A percentile compares a stretch with the other conserved stretches of the same genome.
These are phyloP conservation scores for Araneus ventricosus DNA, from an alignment of 1,140 invertebrate species.

Conservation along the genomic window DNA sequence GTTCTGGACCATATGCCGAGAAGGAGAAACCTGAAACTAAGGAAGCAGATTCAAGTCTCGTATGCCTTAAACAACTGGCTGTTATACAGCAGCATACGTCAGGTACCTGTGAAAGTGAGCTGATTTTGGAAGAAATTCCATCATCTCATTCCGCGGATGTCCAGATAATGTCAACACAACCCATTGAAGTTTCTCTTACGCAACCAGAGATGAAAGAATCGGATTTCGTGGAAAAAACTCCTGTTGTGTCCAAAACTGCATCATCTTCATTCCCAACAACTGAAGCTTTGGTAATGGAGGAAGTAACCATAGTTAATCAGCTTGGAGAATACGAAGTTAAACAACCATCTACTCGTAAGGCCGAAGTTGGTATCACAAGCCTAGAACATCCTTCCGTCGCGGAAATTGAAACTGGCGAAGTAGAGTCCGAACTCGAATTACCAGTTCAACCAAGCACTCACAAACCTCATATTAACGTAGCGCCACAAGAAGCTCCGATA, in stretches of 20 bases:
- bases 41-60: slow-evolving; percentile 78
- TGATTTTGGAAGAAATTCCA: slow-evolving; percentile 26
- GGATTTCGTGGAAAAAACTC: background rate
- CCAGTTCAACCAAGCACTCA: slow-evolving; percentile 79
- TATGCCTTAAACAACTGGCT: slow-evolving; percentile 17
- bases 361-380: slow-evolving; percentile 13
- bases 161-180: slow-evolving; percentile 48
- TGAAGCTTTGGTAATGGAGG: slow-evolving; percentile 65
- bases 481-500: slow-evolving; percentile 82
- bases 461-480: slow-evolving; percentile 81
- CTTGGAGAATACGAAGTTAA: slow-evolving; percentile 24
- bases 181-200: slow-evolving; percentile 71
- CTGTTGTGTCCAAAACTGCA: slow-evolving; percentile 47
- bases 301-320: slow-evolving; percentile 5
- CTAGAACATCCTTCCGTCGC: slow-evolving; percentile 44
- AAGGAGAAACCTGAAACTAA: slow-evolving; percentile 79
- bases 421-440: slow-evolving; percentile 60
- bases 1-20: slow-evolving; percentile 35
- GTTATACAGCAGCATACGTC: slow-evolving; percentile 79
- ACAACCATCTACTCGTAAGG: background rate
- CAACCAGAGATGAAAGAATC: slow-evolving; percentile 69
- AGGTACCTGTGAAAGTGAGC: slow-evolving; percentile 51
- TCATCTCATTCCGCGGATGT: slow-evolving; percentile 34
- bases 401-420: slow-evolving; percentile 51
- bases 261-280: slow-evolving; percentile 11